Conservation (phyloP, 2,888 invertebrate species). For the Leptarthrus brevirostris region DNA sequence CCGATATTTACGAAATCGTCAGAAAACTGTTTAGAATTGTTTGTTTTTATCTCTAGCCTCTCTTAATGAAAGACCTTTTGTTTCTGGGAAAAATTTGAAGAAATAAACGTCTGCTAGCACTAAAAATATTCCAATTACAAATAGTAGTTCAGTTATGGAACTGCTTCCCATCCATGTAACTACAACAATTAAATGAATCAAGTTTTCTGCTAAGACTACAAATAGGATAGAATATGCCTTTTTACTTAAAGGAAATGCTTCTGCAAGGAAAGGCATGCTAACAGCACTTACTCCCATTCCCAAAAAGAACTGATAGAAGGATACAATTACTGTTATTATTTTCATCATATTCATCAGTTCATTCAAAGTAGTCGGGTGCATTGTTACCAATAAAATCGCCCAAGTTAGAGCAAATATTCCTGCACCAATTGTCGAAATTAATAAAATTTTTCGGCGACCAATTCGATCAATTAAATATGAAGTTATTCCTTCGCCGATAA, state of each 20-base stretch:
- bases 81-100: slow-evolving; percentile 48
- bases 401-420: background rate
- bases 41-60: slow-evolving; percentile 24
- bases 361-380: background rate
- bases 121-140: slow-evolving; percentile 6
- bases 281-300: slow-evolving; percentile 10
- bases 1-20: too few relatives aligned
- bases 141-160: background rate
- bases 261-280: background rate
- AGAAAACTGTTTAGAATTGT: too few relatives aligned
- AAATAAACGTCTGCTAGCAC: background rate
- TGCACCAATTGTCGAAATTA: background rate
- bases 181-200: background rate
- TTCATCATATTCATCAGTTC: too few relatives aligned
- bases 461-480: background rate
- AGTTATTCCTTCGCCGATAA: background rate
- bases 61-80: slow-evolving; percentile 40
- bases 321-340: background rate
- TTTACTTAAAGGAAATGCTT: slow-evolving; percentile 5
- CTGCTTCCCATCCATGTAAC: background rate
- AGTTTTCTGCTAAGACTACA: background rate
- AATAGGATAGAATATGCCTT: slow-evolving; percentile 9
- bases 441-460: slow-evolving; percentile 9
- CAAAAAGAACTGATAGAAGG: slow-evolving; percentile 32
- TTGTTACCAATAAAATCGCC: background rate